Evolutionary conservation across 2,888 invertebrate species (phyloP), one percentile per base, ranked within the genome.

Genomic region (Mimas tiliae): DNA sequence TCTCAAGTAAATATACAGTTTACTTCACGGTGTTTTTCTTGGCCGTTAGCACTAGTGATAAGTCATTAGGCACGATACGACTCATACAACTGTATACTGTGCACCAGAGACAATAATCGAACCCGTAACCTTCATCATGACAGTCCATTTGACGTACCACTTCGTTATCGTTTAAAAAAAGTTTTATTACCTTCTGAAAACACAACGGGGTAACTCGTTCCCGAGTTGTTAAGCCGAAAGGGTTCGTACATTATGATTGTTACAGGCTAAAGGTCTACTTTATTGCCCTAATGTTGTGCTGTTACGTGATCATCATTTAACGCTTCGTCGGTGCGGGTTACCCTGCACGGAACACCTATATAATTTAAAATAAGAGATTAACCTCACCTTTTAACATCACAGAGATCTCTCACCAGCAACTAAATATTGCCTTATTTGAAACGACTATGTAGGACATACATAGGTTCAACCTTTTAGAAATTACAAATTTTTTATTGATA

Each of bases 161-260:
- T 27, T 27, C 2, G 27, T 4, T 27, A 27, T 3, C 27, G 27
- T 45, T 38, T 38, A 1, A 38, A 38, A 38, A 38, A 45, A 9
- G 14, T 45, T 14, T 45, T 42, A 42, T 88, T 16, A 58, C 6
- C 0, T 50, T 19, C 9, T 85, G 80, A 82, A 80, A 79, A 73
- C 12, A n/a, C 19, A 63, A 33, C 19, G 16, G 33, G 12, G 27
- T 33, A 64, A 52, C 16, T 58, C 45, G 21, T 19, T 42, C n/a
- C 82, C 79, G 74, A 83, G 80, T 83, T 85, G 85, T 86, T 85
- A 86, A 86, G 82, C 84, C 83, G 62, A 70, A 88, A 88, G 88
- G 89, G 89, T 87, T 83, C 83, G 80, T 84, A 87, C 82, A 85
- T 89, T 87, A 90, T 88, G 86, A 88, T 89, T 86, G 88, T 88